Conservation (phyloP, 2,113 vertebrate genomes). For the Poeciliopsis occidentalis region DNA sequence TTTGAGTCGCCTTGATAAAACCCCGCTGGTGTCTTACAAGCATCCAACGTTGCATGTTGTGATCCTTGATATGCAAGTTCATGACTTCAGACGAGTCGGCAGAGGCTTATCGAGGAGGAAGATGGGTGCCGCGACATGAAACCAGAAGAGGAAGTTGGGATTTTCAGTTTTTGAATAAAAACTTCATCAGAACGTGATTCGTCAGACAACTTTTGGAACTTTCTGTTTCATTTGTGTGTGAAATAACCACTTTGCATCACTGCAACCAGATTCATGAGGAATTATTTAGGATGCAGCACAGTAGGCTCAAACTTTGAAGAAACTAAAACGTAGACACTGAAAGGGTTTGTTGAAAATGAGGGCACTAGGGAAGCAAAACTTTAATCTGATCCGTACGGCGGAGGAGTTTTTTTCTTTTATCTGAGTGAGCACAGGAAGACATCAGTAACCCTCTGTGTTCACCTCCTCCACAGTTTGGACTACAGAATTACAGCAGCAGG, state of each 20-base stretch:
- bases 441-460: not conserved
- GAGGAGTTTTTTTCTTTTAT: not conserved
- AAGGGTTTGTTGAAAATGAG: not conserved
- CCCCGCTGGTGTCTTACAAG: no score
- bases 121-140: not conserved
- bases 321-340: no score
- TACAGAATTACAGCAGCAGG: conserved; percentile 11
- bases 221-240: not conserved
- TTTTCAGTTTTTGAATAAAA: not conserved
- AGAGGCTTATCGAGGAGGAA: not conserved
- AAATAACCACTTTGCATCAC: not conserved
- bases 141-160: not conserved
- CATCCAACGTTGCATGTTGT: no score
- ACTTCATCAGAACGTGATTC: not conserved
- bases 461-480: not conserved
- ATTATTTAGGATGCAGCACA: not conserved
- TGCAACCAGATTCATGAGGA: not conserved
- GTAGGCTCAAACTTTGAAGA: not conserved
- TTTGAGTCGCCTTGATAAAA: no score
- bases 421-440: not conserved
- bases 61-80: no score
- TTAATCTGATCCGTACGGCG: no score
- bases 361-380: not conserved
- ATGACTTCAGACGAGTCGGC: not conserved
- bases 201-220: not conserved